phyloP scores from a whole-genome alignment of 2,797 vertebrate species.

The Sciurus carolinensis region DNA sequence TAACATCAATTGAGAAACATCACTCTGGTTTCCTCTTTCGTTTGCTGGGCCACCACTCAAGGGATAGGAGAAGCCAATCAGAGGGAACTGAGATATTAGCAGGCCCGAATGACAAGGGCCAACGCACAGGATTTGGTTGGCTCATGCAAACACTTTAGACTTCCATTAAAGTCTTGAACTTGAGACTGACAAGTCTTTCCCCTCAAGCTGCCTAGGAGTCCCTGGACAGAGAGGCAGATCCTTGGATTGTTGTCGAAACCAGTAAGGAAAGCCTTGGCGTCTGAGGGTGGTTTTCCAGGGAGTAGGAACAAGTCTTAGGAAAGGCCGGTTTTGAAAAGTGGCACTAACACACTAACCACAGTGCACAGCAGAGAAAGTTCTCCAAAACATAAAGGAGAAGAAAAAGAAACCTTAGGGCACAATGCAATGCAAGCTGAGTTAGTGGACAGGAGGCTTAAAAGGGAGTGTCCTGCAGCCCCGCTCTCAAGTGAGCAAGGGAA shows the following conservation, averaged over 20 bases:
- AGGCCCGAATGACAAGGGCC: background rate
- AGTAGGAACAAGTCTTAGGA: background rate
- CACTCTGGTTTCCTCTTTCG: background rate
- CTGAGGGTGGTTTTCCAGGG: background rate
- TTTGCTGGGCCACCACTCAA: background rate
- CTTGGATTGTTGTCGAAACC: background rate
- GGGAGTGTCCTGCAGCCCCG: background rate
- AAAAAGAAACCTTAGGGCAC: background rate
- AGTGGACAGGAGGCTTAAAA: background rate
- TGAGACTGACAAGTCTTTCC: background rate
- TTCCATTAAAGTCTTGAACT: background rate
- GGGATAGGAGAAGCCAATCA: background rate
- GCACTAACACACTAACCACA: background rate
- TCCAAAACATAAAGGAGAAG: background rate
- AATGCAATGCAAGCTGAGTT: background rate
- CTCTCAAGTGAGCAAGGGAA: background rate
- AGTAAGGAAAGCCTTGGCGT: background rate
- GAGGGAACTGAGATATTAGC: background rate
- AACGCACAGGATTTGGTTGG: rapidly evolving
- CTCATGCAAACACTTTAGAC: background rate
- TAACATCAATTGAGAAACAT: background rate
- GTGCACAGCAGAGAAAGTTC: background rate
- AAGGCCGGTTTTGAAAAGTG: background rate
- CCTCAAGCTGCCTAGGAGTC: background rate
- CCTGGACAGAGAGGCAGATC: background rate